Conservation (phyloP, 2,888 invertebrate species). For the Drosophila tanythrix region DNA sequence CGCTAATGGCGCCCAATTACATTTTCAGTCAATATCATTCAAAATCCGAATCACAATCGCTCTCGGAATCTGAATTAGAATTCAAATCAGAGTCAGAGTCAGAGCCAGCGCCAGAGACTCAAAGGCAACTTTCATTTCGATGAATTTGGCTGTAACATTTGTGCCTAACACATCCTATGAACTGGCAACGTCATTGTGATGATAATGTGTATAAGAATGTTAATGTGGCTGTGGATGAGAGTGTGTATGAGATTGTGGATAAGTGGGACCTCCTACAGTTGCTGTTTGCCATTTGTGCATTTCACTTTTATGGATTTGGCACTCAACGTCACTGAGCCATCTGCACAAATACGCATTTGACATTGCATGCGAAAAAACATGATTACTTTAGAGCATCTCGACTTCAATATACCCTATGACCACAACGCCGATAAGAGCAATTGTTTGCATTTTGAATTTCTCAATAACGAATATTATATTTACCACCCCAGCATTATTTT, state of each 20-base stretch:
- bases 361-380: constrained; percentile 19
- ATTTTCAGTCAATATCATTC: constrained; percentile 9
- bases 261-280: background rate
- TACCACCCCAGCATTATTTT: background rate
- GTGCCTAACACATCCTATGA: constrained; percentile 17
- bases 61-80: constrained; percentile 2
- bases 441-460: background rate
- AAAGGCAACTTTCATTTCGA: constrained; percentile 49
- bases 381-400: constrained; percentile 2
- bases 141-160: constrained; percentile 39
- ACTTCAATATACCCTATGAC: constrained; percentile 9
- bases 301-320: constrained; percentile 58
- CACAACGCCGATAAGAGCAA: background rate
- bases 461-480: background rate
- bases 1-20: constrained; percentile 43
- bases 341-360: constrained; percentile 42
- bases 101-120: constrained; percentile 5
- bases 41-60: constrained; percentile 20
- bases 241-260: constrained; percentile 5
- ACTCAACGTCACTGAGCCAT: constrained; percentile 59
- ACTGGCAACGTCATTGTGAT: constrained; percentile 55
- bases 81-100: constrained; percentile 9
- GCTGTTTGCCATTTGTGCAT: constrained; percentile 47
- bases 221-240: constrained; percentile 1
- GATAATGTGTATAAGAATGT: constrained; percentile 10